These are phyloP conservation scores for Caloenas nicobarica DNA, from an alignment of 2,113 vertebrate genomes.

Conservation along the genomic window DNA sequence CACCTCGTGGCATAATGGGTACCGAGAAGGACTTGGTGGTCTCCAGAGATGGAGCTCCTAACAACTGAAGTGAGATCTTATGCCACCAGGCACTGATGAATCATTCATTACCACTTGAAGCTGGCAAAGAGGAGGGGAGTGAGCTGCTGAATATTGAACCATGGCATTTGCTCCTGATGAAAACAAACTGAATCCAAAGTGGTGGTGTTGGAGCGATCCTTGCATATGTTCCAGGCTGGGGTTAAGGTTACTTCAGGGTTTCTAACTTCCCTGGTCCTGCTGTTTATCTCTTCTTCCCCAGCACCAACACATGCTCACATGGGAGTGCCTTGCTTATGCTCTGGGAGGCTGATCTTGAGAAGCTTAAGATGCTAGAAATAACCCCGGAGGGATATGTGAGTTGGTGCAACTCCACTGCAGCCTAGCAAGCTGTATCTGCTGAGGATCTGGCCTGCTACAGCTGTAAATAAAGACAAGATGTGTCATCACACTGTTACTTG, in stretches of 20 bases:
- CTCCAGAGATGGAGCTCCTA: neutral
- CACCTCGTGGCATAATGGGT: neutral
- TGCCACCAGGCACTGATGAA: neutral
- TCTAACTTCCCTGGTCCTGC: neutral
- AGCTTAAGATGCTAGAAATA: neutral
- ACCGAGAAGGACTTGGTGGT: neutral
- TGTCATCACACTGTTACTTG: neutral
- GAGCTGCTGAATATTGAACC: neutral
- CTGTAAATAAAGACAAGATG: neutral
- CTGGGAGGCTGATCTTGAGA: neutral
- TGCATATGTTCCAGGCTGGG: neutral
- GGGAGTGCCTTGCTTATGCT: fast-evolving
- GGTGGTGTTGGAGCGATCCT: fast-evolving
- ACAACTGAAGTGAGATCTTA: neutral
- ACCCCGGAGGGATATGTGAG: neutral
- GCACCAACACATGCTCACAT: neutral
- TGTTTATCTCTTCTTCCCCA: neutral
- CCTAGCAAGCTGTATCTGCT: neutral
- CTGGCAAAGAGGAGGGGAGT: neutral
- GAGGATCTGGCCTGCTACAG: neutral
- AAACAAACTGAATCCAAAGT: neutral
- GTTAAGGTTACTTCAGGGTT: neutral
- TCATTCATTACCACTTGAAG: neutral
- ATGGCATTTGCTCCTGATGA: neutral
- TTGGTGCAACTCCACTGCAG: neutral